A percentile compares a stretch with the other conserved stretches of the same genome.
Evolutionary conservation across 2,888 invertebrate species (phyloP).

Genomic region (Drosophila stalkeri): DNA sequence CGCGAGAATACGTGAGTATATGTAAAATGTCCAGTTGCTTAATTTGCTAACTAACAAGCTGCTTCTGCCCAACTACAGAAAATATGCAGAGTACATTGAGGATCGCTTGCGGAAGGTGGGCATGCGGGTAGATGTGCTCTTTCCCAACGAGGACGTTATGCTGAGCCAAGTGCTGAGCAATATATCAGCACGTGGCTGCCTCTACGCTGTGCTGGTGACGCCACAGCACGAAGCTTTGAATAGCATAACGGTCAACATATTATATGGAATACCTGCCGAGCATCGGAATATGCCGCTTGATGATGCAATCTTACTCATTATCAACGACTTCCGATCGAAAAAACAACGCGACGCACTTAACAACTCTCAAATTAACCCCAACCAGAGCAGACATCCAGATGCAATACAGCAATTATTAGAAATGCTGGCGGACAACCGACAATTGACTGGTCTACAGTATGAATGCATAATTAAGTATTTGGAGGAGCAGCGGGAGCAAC

Average conservation of each 20-base stretch:
- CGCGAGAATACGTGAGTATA: conserved; percentile 91
- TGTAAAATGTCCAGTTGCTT: too few relatives aligned
- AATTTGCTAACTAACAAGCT: background rate
- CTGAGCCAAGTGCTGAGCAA: conserved; percentile 93
- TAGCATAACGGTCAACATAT: conserved; percentile 94
- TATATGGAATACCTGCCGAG: conserved; percentile 95
- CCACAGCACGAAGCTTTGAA: conserved; percentile 94
- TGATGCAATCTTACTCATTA: conserved; percentile 93
- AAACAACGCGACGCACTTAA: conserved; percentile 85
- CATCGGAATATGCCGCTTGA: conserved; percentile 98
- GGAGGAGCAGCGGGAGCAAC: conserved; percentile 90
- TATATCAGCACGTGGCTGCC: conserved; percentile 94
- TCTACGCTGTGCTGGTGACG: conserved; percentile 95
- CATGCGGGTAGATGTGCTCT: conserved; percentile 93
- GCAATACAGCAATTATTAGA: conserved; percentile 90
- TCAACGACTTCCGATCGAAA: conserved; percentile 89
- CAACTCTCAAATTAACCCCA: conserved; percentile 72
- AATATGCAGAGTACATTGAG: conserved; percentile 96
- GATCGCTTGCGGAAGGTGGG: conserved; percentile 91
- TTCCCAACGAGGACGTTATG: conserved; percentile 95
- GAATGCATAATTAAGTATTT: conserved; percentile 91
- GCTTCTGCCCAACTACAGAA: conserved; percentile 50
- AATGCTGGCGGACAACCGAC: conserved; percentile 92
- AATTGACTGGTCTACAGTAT: conserved; percentile 91
- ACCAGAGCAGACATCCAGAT: conserved; percentile 87